phyloP scores from a whole-genome alignment of 1,140 invertebrate species.

The Zaprionus ghesquierei region DNA sequence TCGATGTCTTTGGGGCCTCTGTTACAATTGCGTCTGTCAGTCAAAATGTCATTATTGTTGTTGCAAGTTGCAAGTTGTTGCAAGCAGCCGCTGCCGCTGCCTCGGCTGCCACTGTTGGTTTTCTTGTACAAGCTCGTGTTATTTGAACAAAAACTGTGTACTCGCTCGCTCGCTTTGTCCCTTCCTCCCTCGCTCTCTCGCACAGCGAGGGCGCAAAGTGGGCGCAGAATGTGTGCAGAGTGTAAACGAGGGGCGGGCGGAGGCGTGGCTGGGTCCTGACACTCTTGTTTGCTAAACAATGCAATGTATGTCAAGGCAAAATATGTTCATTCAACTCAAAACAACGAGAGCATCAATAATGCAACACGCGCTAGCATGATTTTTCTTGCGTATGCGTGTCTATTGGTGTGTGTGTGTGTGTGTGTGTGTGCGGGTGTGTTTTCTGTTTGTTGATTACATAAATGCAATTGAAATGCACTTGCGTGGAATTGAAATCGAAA shows the following conservation, averaged over 20 bases:
- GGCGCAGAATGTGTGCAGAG: not conserved
- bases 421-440: not conserved
- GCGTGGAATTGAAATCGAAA: conserved; percentile 52
- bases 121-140: conserved; percentile 75
- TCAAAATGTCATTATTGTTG: conserved; percentile 73
- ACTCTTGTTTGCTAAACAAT: conserved; percentile 78
- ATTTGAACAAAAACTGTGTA: conserved; percentile 70
- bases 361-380: conserved; percentile 42
- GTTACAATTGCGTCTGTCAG: conserved; percentile 69
- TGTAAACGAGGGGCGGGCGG: not conserved
- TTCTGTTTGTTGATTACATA: conserved; percentile 67
- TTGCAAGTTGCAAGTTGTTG: conserved; percentile 40
- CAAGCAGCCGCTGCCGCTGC: conserved; percentile 1
- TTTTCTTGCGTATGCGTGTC: conserved; percentile 13
- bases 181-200: not conserved
- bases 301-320: conserved; percentile 78
- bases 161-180: not conserved
- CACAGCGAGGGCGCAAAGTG: not conserved
- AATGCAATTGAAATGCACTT: conserved; percentile 68
- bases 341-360: conserved; percentile 72
- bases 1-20: conserved; percentile 53
- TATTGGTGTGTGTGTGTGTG: not conserved
- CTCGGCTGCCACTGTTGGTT: conserved; percentile 58
- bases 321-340: conserved; percentile 79
- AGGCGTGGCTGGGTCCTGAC: conserved; percentile 52